Conservation (phyloP, 1,140 invertebrate genomes). For the Ruditapes philippinarum region DNA sequence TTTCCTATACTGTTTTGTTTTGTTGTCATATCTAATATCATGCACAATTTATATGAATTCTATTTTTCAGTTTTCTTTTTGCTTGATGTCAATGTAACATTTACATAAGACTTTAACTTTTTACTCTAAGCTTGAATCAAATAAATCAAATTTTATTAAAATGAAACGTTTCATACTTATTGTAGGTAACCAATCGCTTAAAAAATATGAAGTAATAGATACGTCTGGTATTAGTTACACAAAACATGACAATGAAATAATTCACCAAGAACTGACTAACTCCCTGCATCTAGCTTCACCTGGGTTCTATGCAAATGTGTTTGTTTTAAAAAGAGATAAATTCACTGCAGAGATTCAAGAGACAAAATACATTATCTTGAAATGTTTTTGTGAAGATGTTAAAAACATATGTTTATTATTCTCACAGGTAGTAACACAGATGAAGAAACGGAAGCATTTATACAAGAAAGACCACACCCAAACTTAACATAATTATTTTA, state of each 20-base stretch:
- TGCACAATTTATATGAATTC: too few species aligned
- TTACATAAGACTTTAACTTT: too few species aligned
- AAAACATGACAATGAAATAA: not conserved
- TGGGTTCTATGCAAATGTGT: conserved; percentile 45
- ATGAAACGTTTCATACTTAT: too few species aligned
- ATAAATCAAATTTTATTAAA: too few species aligned
- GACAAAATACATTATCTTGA: conserved; percentile 19
- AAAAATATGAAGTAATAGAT: conserved; percentile 10
- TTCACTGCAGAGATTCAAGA: conserved; percentile 18
- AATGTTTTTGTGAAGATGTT: conserved; percentile 33
- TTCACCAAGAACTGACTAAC: conserved; percentile 28
- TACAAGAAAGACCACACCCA: not conserved
- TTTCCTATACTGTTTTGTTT: too few species aligned
- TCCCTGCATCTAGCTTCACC: not conserved
- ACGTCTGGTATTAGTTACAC: conserved; percentile 48
- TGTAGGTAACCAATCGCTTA: too few species aligned
- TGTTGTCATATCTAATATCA: too few species aligned
- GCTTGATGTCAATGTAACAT: too few species aligned
- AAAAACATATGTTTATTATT: conserved; percentile 3
- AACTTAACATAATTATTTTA: not conserved
- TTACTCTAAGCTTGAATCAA: too few species aligned
- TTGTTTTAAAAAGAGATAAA: not conserved
- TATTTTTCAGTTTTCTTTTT: too few species aligned
- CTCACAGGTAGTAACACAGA: conserved; percentile 9
- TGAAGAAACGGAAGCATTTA: conserved; percentile 20